Conservation (phyloP, 2,113 vertebrate species). For the Poicephalus meyeri region DNA sequence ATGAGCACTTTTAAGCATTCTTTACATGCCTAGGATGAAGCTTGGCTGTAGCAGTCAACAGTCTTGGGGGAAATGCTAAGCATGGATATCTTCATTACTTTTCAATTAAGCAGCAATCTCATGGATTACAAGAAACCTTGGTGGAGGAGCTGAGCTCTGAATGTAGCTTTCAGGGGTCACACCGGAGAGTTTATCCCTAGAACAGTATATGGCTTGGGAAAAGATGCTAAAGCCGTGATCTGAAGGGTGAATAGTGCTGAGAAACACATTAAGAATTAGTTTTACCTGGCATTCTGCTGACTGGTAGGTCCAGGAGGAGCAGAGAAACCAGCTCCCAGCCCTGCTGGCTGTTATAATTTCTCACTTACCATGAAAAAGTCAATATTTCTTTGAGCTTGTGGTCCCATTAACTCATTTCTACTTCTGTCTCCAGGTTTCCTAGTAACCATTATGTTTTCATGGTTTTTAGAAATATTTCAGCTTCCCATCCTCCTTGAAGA, state of each 20-base stretch:
- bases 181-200: neutral
- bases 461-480: neutral
- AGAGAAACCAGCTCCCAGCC: neutral
- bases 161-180: neutral
- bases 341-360: neutral
- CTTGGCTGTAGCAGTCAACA: neutral
- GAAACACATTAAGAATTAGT: neutral
- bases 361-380: neutral
- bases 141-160: neutral
- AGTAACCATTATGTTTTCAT: neutral
- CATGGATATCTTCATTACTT: constrained; percentile 47
- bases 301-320: neutral
- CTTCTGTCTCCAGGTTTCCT: neutral
- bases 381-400: neutral
- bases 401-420: neutral
- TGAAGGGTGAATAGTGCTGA: neutral
- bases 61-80: constrained; percentile 22
- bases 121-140: neutral
- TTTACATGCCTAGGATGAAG: neutral
- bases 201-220: neutral
- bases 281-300: neutral
- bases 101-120: constrained; percentile 38
- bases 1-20: constrained; percentile 19
- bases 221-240: neutral
- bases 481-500: neutral